Base-by-base conservation (phyloP, 2,797 vertebrate genomes). In the Lycodopsis pacificus region DNA sequence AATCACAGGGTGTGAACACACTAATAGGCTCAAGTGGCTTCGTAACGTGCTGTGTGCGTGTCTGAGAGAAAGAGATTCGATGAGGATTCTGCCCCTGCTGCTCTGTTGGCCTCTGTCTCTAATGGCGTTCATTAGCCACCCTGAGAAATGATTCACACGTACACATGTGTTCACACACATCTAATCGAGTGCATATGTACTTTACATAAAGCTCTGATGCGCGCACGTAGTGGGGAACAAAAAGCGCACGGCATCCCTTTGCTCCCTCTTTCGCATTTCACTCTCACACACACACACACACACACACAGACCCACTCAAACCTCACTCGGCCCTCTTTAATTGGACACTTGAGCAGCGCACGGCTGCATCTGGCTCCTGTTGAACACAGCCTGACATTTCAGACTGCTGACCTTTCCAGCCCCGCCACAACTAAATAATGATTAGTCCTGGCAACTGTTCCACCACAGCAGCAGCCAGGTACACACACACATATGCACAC, bases 351-450 rank as follows among this genome's bases (percentile, higher is more conserved):
- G 94, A 95, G 92, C 95, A 91, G 94, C 91, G 94, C 95, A 95
- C 95, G 96, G 95, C 80, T 90, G 93, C 74, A 92, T 95, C 95
- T 95, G 94, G 96, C 94, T 97, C 76, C 95, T 96, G 97, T 97
- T 98, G 97, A 98, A 93, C 92, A 93, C 93, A 97, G 93, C 93
- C 96, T 99, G 98, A 99, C 98, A 98, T 99, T 99, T 99, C 96
- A 97, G 97, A 97, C 96, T 96, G 96, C 96, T 98, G 97, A 99
- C 98, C 98, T 99, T 99, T 99, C 96, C 96, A 96, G 96, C 95
- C 95, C 95, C 93, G 76, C 94, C 95, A 94, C 96, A 96, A 96
- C 97, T 97, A 96, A 96, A 96, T 97, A 99, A 98, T 99, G 97
- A 99, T 98, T 96, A 97, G 96, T 95, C 94, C 94, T 95, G 95